A percentile compares a stretch with the other conserved stretches of the same genome.
Conservation (phyloP, 1,140 invertebrate species). For the Lanistes nyassanus region DNA sequence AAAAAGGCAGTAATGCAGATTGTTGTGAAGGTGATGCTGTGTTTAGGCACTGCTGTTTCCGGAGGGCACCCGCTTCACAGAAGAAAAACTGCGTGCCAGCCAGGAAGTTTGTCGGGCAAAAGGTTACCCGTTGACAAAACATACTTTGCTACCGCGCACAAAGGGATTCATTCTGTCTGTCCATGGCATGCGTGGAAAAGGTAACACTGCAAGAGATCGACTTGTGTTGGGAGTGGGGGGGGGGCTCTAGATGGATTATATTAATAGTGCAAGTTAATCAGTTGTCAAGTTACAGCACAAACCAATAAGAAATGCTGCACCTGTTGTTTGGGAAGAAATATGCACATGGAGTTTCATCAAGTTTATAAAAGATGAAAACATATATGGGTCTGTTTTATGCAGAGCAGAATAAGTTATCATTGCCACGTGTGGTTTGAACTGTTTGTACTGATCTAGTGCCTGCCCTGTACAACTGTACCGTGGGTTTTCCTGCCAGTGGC, state of each 20-base stretch:
- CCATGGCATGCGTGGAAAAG: conserved; percentile 59
- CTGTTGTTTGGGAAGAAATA: too few species aligned
- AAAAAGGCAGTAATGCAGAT: too few species aligned
- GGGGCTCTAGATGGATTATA: too few species aligned
- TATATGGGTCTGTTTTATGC: too few species aligned
- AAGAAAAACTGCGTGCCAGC: conserved; percentile 86
- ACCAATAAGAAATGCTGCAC: too few species aligned
- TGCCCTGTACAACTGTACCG: conserved; percentile 86
- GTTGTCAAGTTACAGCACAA: too few species aligned
- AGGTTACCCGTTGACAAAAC: conserved; percentile 84
- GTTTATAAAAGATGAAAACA: too few species aligned
- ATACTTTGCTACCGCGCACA: conserved; percentile 92
- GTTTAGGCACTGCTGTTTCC: conserved; percentile 87
- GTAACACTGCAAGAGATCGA: conserved; percentile 34
- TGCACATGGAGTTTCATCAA: too few species aligned
- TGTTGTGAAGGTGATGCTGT: neutral
- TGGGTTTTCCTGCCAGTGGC: conserved; percentile 74
- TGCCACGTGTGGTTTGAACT: too few species aligned
- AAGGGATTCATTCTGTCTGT: conserved; percentile 79
- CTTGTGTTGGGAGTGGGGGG: too few species aligned
- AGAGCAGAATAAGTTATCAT: too few species aligned
- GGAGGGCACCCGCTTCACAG: conserved; percentile 93
- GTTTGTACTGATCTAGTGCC: conserved; percentile 68
- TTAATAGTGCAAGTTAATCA: too few species aligned
- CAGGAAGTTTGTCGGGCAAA: conserved; percentile 88